phyloP scores from a whole-genome alignment of 2,797 vertebrate species.

The Enteromius fasciolatus region DNA sequence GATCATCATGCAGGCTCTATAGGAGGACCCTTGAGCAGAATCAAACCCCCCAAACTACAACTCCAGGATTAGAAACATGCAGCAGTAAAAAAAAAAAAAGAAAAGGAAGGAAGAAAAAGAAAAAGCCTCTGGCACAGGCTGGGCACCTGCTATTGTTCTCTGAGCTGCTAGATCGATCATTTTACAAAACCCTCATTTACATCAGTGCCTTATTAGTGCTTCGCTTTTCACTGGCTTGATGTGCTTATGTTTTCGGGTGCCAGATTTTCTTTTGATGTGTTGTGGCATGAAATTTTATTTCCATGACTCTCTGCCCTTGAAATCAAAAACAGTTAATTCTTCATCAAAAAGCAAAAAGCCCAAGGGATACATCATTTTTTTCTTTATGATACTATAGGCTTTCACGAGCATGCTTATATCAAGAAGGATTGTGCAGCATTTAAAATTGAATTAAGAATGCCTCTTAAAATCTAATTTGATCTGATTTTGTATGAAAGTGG shows the following conservation, averaged over 20 bases:
- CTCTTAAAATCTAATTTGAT: background rate
- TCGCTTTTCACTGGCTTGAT: constrained; percentile 31
- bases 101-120: background rate
- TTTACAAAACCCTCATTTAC: constrained; percentile 44
- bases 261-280: constrained; percentile 41
- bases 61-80: constrained; percentile 49
- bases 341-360: constrained; percentile 30
- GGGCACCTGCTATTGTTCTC: constrained; percentile 38
- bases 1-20: constrained; percentile 24
- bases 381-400: constrained; percentile 10
- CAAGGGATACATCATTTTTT: background rate
- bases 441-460: constrained; percentile 15
- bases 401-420: background rate
- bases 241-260: constrained; percentile 46
- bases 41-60: constrained; percentile 36
- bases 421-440: background rate
- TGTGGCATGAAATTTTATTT: constrained; percentile 42
- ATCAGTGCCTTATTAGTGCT: constrained; percentile 51
- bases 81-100: background rate
- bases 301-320: constrained; percentile 28
- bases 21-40: constrained; percentile 34
- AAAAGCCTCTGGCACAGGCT: constrained; percentile 30
- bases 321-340: constrained; percentile 40
- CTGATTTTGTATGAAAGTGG: background rate
- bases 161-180: constrained; percentile 43